Evolutionary conservation across 2,888 invertebrate genomes (phyloP).

Genomic region (Catocala fraxini): DNA sequence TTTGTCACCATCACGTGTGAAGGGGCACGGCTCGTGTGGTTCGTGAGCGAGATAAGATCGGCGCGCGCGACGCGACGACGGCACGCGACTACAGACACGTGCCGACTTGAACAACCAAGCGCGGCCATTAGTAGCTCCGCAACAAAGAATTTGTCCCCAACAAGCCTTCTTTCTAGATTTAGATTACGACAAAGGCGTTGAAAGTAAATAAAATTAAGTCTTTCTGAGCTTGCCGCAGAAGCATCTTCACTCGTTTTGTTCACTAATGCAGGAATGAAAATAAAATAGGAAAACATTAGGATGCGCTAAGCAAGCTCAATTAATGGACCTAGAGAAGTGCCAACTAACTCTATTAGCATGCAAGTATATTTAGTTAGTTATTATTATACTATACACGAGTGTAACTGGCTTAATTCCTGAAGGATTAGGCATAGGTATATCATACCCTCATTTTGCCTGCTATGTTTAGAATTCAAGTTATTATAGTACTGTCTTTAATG

Average conservation of each 20-base stretch:
- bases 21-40: conserved; percentile 81
- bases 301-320: conserved; percentile 10
- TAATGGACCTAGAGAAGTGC: background rate
- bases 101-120: conserved; percentile 59
- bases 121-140: conserved; percentile 62
- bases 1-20: conserved; percentile 83
- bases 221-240: conserved; percentile 36
- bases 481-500: too few species aligned
- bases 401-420: too few species aligned
- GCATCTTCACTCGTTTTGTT: conserved; percentile 18
- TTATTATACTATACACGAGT: too few species aligned
- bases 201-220: conserved; percentile 49
- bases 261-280: conserved; percentile 6
- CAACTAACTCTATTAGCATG: too few species aligned
- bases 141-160: conserved; percentile 59
- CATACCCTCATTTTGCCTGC: too few species aligned
- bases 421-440: too few species aligned
- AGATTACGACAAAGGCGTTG: conserved; percentile 52
- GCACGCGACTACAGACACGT: conserved; percentile 81
- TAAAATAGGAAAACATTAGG: conserved; percentile 29
- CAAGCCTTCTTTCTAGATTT: conserved; percentile 54
- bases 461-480: too few species aligned
- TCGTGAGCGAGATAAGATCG: conserved; percentile 82
- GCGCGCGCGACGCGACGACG: conserved; percentile 62
- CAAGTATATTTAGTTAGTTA: too few species aligned